A percentile compares a stretch with the other conserved stretches of the same genome.
Evolutionary conservation across 2,797 vertebrate species (phyloP).

Genomic region (Chiroxiphia lanceolata): DNA sequence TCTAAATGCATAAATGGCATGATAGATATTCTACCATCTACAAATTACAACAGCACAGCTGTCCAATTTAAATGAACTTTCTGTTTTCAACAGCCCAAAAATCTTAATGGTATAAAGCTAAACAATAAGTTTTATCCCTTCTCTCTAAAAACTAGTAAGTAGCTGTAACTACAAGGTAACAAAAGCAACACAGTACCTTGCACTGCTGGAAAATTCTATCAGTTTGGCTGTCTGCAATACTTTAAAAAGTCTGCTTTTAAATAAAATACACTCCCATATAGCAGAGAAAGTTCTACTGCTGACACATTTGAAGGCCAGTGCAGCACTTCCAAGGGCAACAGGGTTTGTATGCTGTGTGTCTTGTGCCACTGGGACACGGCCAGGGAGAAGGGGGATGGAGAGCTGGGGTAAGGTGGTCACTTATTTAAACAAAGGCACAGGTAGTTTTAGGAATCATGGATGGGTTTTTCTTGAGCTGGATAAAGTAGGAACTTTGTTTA

Average conservation of each 20-base stretch:
- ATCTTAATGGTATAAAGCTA: not conserved
- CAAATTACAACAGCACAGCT: not conserved
- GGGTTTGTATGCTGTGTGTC: fast-evolving
- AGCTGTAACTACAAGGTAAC: not conserved
- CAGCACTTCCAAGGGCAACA: not conserved
- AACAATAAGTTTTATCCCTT: not conserved
- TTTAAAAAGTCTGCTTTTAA: not conserved
- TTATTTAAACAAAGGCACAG: not conserved
- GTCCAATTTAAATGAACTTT: not conserved
- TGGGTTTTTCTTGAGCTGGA: not conserved
- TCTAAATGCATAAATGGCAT: not conserved
- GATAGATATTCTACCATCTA: not conserved
- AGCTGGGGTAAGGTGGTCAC: not conserved
- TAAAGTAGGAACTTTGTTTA: not conserved
- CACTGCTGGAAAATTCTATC: not conserved
- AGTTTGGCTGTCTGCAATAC: not conserved
- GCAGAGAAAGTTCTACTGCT: not conserved
- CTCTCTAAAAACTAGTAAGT: not conserved
- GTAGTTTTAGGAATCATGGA: not conserved
- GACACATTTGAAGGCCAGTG: not conserved
- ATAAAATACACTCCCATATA: not conserved
- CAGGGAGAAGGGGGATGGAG: not conserved
- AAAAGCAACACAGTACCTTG: not conserved
- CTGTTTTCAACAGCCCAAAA: not conserved
- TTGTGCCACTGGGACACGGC: not conserved